A percentile compares a stretch with the other conserved stretches of the same genome.
Conservation (phyloP, 2,113 vertebrate species). For the Oreochromis aureus region DNA sequence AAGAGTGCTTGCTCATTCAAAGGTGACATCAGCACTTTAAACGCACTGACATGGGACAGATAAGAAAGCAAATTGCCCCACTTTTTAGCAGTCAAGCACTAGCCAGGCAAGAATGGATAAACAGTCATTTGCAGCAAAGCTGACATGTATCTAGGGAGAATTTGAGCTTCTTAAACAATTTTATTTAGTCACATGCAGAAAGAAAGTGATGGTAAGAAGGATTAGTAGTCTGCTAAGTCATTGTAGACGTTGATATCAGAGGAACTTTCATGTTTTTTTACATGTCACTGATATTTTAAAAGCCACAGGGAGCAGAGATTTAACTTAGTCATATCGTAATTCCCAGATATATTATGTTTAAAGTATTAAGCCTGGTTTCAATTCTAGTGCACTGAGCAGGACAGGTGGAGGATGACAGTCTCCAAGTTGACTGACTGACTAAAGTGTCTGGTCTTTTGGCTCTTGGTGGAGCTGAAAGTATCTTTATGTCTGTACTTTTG, state of each 20-base stretch:
- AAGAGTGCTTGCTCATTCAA: not conserved
- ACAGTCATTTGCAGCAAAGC: slow-evolving; percentile 3
- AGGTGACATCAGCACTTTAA: not conserved
- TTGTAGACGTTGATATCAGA: not conserved
- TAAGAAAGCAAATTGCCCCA: not conserved
- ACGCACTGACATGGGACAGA: not conserved
- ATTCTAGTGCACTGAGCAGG: not conserved
- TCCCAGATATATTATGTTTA: not conserved
- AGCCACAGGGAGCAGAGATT: not conserved
- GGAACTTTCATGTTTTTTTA: not conserved
- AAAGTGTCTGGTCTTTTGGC: not conserved
- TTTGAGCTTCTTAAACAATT: not conserved
- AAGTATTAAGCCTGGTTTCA: not conserved
- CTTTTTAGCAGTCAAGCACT: not conserved
- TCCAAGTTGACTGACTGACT: not conserved
- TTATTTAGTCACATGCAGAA: not conserved
- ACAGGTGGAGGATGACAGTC: not conserved
- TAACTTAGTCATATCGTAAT: not conserved
- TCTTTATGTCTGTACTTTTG: not conserved
- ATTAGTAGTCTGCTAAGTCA: not conserved
- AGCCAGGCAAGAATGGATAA: not conserved
- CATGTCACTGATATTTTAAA: not conserved
- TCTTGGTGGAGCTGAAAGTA: not conserved
- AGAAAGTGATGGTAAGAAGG: not conserved
- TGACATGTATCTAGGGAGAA: slow-evolving; percentile 1